phyloP scores from a whole-genome alignment of 2,113 vertebrate species.

The Hiodon alosoides region DNA sequence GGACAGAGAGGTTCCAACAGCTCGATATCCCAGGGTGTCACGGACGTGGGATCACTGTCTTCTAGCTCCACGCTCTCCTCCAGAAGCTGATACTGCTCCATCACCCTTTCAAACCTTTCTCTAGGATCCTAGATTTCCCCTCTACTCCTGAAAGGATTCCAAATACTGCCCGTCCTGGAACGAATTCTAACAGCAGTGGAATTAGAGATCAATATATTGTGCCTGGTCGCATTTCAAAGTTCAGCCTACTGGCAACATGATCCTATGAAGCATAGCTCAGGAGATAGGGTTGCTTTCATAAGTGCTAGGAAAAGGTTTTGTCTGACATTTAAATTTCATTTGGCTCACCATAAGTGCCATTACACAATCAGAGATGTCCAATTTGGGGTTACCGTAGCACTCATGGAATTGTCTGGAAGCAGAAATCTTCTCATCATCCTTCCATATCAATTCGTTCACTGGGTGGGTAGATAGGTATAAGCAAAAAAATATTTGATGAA shows the following conservation, averaged over 20 bases:
- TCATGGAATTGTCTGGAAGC: slow-evolving; percentile 7
- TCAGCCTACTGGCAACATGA: slow-evolving; percentile 71
- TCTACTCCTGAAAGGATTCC: slow-evolving; percentile 31
- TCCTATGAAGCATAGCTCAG: slow-evolving; percentile 44
- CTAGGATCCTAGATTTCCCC: background rate
- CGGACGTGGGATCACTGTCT: background rate
- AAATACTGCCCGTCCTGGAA: slow-evolving; percentile 27
- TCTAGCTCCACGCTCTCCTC: background rate
- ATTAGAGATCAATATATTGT: slow-evolving; percentile 56
- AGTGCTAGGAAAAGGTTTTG: slow-evolving; percentile 54
- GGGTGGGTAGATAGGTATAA: too few relatives aligned
- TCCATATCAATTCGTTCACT: too few relatives aligned
- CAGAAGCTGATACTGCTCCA: slow-evolving; percentile 6
- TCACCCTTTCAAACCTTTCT: background rate
- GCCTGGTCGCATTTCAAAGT: slow-evolving; percentile 70
- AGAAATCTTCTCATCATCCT: background rate
- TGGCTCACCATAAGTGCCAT: slow-evolving; percentile 45
- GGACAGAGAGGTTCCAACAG: background rate
- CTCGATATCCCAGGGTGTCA: background rate
- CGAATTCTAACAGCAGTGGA: slow-evolving; percentile 53
- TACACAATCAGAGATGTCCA: slow-evolving; percentile 39
- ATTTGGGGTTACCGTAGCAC: slow-evolving; percentile 42
- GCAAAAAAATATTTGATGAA: too few relatives aligned
- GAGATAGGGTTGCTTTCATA: slow-evolving; percentile 40
- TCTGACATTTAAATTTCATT: slow-evolving; percentile 57